Conservation (phyloP, 2,797 vertebrate genomes). For the Mus caroli region DNA sequence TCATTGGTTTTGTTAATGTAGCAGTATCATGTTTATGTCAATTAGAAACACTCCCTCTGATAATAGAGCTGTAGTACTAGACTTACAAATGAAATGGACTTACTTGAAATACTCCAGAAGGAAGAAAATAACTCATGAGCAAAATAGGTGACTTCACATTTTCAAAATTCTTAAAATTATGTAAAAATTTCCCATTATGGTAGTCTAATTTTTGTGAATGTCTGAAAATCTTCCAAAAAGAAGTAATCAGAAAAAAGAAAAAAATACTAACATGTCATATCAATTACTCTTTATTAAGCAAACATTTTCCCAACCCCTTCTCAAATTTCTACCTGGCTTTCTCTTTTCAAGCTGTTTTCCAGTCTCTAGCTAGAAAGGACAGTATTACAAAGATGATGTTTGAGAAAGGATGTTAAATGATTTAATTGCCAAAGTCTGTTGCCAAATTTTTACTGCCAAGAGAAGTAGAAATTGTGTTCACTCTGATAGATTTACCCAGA, state of each 20-base stretch:
- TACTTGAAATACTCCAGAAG: constrained; percentile 13
- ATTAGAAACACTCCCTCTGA: constrained; percentile 2
- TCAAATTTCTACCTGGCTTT: neutral
- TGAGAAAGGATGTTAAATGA: neutral
- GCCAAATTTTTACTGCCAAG: neutral
- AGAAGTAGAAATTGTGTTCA: neutral
- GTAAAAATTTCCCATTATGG: neutral
- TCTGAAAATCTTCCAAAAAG: constrained; percentile 16
- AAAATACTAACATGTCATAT: neutral
- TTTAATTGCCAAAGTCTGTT: constrained; percentile 8
- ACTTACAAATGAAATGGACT: constrained; percentile 22
- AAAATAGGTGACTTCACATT: neutral
- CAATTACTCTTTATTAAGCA: neutral
- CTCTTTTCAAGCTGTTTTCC: neutral
- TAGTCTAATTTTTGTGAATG: constrained; percentile 10
- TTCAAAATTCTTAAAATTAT: constrained; percentile 24
- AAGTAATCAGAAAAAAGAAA: neutral
- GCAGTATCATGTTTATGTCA: neutral
- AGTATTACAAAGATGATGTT: neutral
- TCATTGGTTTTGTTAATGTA: neutral
- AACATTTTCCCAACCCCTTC: neutral
- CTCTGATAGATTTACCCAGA: neutral
- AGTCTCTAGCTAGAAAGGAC: neutral
- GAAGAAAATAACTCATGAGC: neutral
- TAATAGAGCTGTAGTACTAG: neutral